Evolutionary conservation across 2,797 vertebrate species (phyloP).

Genomic region (Acropternis orthonyx): DNA sequence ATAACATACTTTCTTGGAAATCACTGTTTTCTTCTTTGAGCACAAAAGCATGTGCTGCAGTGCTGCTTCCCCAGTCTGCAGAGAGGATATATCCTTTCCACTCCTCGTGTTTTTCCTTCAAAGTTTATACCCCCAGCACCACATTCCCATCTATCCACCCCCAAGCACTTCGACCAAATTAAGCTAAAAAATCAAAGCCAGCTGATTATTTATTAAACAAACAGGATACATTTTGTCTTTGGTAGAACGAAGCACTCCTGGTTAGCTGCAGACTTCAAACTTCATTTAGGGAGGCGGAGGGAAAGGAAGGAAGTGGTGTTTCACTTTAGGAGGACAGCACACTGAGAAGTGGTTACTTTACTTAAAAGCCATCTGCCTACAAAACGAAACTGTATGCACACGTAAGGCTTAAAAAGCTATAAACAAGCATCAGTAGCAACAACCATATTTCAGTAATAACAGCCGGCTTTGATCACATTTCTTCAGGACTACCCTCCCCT

Average conservation of each 20-base stretch:
- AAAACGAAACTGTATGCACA: not conserved
- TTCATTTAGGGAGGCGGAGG: not conserved
- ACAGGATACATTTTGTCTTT: conserved; percentile 41
- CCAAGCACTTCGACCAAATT: conserved; percentile 32
- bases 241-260: not conserved
- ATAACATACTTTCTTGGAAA: not conserved
- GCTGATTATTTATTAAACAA: conserved; percentile 55
- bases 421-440: conserved; percentile 28
- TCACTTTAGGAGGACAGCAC: conserved; percentile 15
- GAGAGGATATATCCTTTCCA: not conserved
- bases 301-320: conserved; percentile 13
- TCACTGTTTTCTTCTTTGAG: not conserved
- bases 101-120: not conserved
- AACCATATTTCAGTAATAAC: not conserved
- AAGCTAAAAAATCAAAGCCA: conserved; percentile 49
- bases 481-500: not conserved
- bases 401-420: not conserved
- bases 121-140: conserved; percentile 24
- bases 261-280: conserved; percentile 1
- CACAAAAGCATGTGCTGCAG: accelerated
- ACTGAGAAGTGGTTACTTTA: not conserved
- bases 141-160: not conserved
- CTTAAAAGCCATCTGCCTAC: conserved; percentile 31
- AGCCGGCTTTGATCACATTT: not conserved
- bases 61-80: not conserved